phyloP scores from a whole-genome alignment of 2,888 invertebrate species.

The Ornithoptera priamus region DNA sequence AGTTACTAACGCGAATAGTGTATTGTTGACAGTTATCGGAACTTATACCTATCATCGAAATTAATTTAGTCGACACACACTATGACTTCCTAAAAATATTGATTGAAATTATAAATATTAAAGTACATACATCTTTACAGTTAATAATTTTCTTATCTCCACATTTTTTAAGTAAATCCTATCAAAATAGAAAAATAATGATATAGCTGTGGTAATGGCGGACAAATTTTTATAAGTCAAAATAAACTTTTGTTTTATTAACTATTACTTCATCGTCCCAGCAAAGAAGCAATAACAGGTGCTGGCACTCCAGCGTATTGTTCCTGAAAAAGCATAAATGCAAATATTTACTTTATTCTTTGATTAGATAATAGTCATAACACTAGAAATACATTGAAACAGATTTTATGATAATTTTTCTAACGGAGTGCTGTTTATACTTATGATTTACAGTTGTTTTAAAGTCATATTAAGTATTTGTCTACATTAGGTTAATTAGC shows the following conservation, averaged over 20 bases:
- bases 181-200: no score
- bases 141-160: no score
- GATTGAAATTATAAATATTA: background rate
- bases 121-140: no score
- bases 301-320: background rate
- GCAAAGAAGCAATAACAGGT: slow-evolving; percentile 9
- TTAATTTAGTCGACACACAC: slow-evolving; percentile 9
- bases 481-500: no score
- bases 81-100: slow-evolving; percentile 3
- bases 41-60: background rate
- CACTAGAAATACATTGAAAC: no score
- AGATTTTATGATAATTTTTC: no score
- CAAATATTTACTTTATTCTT: no score
- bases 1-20: background rate
- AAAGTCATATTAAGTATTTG: no score
- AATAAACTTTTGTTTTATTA: background rate
- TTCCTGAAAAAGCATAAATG: background rate
- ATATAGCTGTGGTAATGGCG: background rate
- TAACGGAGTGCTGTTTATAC: no score
- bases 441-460: no score
- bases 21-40: slow-evolving; percentile 18
- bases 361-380: no score
- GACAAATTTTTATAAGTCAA: background rate
- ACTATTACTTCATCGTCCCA: slow-evolving; percentile 8
- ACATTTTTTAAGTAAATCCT: no score